These are phyloP conservation scores for Clarias platycephalus DNA, from an alignment of 2,797 vertebrate species.

Conservation along the genomic window DNA sequence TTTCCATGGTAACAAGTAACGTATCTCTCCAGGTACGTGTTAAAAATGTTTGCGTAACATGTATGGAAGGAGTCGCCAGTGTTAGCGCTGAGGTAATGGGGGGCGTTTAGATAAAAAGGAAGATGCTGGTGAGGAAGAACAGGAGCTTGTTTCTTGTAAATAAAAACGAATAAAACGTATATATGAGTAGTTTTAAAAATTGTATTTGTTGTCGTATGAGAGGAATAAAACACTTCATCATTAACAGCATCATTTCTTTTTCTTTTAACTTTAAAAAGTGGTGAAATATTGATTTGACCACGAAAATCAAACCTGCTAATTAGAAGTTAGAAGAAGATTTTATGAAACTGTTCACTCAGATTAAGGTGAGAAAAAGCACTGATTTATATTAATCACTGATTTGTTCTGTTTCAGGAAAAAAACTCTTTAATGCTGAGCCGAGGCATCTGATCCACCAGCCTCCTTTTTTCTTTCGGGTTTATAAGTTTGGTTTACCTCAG, in stretches of 20 bases:
- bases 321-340: neutral
- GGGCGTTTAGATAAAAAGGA: neutral
- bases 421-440: neutral
- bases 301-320: too few species aligned
- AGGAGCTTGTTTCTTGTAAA: neutral
- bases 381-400: neutral
- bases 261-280: neutral
- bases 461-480: neutral
- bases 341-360: neutral
- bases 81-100: neutral
- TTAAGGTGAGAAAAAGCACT: neutral
- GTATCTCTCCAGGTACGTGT: neutral
- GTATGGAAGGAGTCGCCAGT: neutral
- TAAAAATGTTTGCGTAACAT: neutral
- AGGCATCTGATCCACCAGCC: neutral
- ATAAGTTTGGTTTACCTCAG: neutral
- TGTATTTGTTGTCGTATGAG: neutral
- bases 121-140: neutral
- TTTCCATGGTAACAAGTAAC: neutral
- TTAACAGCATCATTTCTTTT: neutral
- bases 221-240: neutral
- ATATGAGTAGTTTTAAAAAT: neutral
- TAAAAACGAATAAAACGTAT: neutral
- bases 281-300: neutral
- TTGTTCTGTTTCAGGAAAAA: neutral